Evolutionary conservation across 2,888 invertebrate species (phyloP).

Genomic region (Tanytarsus gracilentus): DNA sequence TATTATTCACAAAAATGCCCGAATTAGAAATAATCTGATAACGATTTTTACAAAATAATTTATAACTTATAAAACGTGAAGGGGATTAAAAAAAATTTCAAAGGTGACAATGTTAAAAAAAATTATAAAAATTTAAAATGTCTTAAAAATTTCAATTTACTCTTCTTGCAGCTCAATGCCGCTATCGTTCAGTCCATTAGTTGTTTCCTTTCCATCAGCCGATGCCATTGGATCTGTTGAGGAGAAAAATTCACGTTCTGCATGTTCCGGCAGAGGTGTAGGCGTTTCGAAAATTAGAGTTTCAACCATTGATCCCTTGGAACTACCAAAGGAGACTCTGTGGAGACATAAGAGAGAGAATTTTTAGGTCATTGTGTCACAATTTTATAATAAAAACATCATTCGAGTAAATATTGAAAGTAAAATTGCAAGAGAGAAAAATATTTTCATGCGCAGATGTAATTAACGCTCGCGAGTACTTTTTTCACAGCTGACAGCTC

Average conservation of each 20-base stretch:
- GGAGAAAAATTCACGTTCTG: conserved; percentile 38
- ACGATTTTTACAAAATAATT: too few species aligned
- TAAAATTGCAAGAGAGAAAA: conserved; percentile 2
- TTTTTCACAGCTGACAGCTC: neutral
- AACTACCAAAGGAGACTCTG: conserved; percentile 90
- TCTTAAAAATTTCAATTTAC: conserved; percentile 35
- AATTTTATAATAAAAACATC: neutral
- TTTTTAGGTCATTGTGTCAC: neutral
- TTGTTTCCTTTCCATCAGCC: conserved; percentile 49
- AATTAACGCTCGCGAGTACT: too few species aligned
- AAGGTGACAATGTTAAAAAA: neutral
- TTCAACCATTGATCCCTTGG: conserved; percentile 91
- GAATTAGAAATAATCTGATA: too few species aligned
- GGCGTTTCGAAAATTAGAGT: conserved; percentile 83
- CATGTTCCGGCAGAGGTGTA: conserved; percentile 53
- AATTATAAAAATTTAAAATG: neutral
- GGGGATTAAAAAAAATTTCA: too few species aligned
- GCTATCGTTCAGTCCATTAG: conserved; percentile 44
- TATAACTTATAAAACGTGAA: too few species aligned
- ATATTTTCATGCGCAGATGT: too few species aligned
- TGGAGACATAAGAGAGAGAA: conserved; percentile 34
- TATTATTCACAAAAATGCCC: too few species aligned
- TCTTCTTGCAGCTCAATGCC: conserved; percentile 43
- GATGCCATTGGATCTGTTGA: conserved; percentile 43
- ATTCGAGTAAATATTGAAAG: neutral